Percentiles rank a stretch among this genome's conserved stretches.
phyloP scores from a whole-genome alignment of 2,113 vertebrate species.

The Caranx ignobilis region DNA sequence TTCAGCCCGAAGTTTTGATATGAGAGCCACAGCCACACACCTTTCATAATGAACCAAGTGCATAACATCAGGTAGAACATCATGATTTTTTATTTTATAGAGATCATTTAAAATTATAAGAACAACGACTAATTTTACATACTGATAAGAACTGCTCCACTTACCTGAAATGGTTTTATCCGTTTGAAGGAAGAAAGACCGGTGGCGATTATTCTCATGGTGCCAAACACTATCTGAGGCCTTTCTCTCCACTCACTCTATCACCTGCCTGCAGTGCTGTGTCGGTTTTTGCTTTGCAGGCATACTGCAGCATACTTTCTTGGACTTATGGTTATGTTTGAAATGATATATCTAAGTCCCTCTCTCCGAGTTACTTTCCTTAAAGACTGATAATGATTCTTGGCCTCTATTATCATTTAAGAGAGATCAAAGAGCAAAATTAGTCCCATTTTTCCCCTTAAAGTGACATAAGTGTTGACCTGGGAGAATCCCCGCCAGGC shows the following conservation, averaged over 20 bases:
- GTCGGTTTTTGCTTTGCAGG: conserved; percentile 10
- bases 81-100: no score
- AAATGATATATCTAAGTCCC: conserved; percentile 53
- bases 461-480: conserved; percentile 80
- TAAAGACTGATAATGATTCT: conserved; percentile 67
- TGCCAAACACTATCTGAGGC: neutral
- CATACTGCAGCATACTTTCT: neutral
- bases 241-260: neutral
- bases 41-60: no score
- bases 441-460: conserved; percentile 71
- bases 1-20: no score
- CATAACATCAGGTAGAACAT: no score
- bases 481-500: conserved; percentile 64
- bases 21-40: no score
- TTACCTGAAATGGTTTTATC: neutral
- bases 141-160: neutral
- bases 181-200: neutral
- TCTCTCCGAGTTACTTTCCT: conserved; percentile 50
- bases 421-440: conserved; percentile 79
- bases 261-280: neutral
- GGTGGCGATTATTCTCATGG: neutral
- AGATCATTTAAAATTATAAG: neutral
- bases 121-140: neutral
- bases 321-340: conserved; percentile 11
- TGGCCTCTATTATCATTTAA: conserved; percentile 80